These are phyloP conservation scores for Spea bombifrons DNA, from an alignment of 2,113 vertebrate genomes.

Conservation along the genomic window DNA sequence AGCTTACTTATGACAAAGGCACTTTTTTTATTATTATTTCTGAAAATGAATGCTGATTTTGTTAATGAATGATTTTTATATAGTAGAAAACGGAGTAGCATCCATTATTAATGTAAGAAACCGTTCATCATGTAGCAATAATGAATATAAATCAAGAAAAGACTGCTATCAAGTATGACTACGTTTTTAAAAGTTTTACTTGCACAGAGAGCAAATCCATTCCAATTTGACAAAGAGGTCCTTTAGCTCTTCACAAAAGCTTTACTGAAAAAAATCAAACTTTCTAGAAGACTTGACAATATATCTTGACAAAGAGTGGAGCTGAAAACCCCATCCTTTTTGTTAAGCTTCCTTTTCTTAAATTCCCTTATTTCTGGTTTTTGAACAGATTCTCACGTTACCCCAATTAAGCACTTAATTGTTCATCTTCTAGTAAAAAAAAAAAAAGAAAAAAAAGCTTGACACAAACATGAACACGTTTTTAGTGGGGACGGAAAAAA, in stretches of 20 bases:
- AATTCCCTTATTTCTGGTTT: neutral
- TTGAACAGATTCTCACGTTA: neutral
- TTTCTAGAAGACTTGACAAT: slow-evolving; percentile 21
- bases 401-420: neutral
- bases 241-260: slow-evolving; percentile 19
- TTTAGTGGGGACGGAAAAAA: no score
- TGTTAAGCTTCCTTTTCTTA: slow-evolving; percentile 5
- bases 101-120: no score
- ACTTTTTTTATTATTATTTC: no score
- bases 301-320: neutral
- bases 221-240: slow-evolving; percentile 31
- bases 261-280: slow-evolving; percentile 41
- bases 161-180: slow-evolving; percentile 10
- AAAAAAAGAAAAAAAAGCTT: neutral
- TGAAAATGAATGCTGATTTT: no score
- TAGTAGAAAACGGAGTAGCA: no score
- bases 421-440: neutral
- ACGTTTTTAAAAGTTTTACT: slow-evolving; percentile 10
- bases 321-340: neutral
- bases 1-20: no score
- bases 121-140: neutral
- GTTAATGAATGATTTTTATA: no score
- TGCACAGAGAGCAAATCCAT: slow-evolving; percentile 25
- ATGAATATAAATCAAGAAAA: slow-evolving; percentile 1
- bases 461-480: no score